Conservation (phyloP, 2,113 vertebrate genomes). For the Upupa epops region DNA sequence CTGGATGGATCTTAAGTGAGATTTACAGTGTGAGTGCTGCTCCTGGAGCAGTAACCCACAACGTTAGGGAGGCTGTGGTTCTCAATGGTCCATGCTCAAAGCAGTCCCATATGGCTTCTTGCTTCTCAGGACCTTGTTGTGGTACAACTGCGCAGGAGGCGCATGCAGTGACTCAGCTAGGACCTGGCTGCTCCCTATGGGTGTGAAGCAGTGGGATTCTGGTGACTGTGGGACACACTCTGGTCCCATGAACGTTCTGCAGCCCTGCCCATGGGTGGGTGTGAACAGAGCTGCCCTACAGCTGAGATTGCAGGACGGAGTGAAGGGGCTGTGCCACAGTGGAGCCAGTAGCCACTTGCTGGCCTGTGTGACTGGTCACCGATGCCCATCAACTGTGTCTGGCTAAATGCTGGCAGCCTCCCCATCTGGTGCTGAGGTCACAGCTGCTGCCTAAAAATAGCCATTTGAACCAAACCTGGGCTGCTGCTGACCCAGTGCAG, state of each 20-base stretch:
- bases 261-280: background rate
- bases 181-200: accelerated
- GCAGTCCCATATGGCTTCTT: accelerated
- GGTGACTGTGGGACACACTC: accelerated
- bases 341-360: background rate
- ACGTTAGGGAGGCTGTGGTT: background rate
- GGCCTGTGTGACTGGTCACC: background rate
- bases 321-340: background rate
- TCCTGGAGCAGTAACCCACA: background rate
- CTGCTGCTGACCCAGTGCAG: background rate
- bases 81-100: background rate
- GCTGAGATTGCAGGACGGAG: conserved; percentile 13
- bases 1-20: conserved; percentile 13
- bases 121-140: accelerated
- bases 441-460: conserved; percentile 38
- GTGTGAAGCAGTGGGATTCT: accelerated
- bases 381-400: background rate
- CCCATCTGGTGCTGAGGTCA: conserved; percentile 51
- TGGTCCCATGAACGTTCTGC: accelerated
- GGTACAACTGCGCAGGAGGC: background rate
- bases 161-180: accelerated
- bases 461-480: conserved; percentile 10
- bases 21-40: background rate
- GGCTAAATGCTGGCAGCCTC: background rate
- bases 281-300: background rate